A percentile compares a stretch with the other conserved stretches of the same genome.
Evolutionary conservation across 2,888 invertebrate genomes (phyloP).

Genomic region (Conomelus anceps): DNA sequence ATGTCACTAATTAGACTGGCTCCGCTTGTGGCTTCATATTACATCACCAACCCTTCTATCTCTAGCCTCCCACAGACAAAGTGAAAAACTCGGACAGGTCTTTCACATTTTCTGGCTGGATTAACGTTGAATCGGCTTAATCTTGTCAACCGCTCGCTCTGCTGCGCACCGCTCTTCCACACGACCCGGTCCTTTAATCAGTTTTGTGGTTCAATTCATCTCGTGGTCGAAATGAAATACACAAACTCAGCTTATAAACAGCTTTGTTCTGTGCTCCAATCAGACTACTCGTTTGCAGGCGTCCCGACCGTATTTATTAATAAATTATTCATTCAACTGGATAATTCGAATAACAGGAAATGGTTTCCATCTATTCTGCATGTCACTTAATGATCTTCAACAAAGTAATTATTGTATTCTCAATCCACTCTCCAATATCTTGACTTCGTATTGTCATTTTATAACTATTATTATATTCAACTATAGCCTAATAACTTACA

Average conservation of each 20-base stretch:
- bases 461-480: too few species aligned
- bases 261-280: background rate
- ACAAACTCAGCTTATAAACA: background rate
- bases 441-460: too few species aligned
- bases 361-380: background rate
- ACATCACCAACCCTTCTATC: background rate
- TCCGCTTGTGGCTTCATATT: background rate
- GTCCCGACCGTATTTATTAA: background rate
- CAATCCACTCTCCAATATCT: background rate
- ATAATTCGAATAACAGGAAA: background rate
- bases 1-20: background rate
- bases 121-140: background rate
- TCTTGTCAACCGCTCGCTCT: background rate
- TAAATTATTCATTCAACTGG: background rate
- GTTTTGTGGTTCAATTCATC: background rate
- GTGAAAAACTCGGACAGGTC: background rate
- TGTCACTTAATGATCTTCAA: background rate
- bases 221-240: background rate
- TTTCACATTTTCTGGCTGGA: background rate
- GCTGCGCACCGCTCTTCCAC: background rate
- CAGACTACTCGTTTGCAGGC: background rate
- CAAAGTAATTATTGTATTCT: background rate
- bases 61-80: background rate
- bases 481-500: too few species aligned
- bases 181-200: background rate